phyloP scores from a whole-genome alignment of 2,888 invertebrate genomes.

The Spodoptera littoralis region DNA sequence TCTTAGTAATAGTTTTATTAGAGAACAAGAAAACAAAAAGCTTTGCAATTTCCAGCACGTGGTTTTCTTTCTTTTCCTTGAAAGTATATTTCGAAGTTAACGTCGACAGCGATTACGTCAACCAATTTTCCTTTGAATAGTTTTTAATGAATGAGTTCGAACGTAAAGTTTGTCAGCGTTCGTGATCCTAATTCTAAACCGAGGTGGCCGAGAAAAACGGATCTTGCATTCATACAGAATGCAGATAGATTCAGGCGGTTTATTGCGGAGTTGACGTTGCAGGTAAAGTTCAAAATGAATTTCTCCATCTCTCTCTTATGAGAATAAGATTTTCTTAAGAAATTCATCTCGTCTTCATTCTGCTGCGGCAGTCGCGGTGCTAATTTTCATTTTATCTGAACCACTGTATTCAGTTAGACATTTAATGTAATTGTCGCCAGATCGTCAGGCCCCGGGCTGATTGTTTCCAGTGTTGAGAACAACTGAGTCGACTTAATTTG shows the following conservation, averaged over 20 bases:
- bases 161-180: constrained; percentile 6
- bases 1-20: background rate
- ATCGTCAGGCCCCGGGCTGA: constrained; percentile 30
- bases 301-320: constrained; percentile 22
- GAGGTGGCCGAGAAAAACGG: constrained; percentile 13
- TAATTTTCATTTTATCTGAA: constrained; percentile 42
- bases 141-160: constrained; percentile 31
- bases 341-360: constrained; percentile 17
- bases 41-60: background rate
- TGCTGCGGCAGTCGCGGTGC: background rate
- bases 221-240: constrained; percentile 17
- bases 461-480: constrained; percentile 37
- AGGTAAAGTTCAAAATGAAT: constrained; percentile 35
- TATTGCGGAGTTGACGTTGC: constrained; percentile 6
- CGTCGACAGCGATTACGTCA: constrained; percentile 24
- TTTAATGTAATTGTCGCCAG: constrained; percentile 51
- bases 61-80: constrained; percentile 1
- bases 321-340: constrained; percentile 9
- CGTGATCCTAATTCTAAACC: constrained; percentile 28
- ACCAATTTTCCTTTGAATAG: constrained; percentile 18
- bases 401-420: constrained; percentile 41
- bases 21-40: background rate
- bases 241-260: constrained; percentile 16
- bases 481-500: constrained; percentile 32
- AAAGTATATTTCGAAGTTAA: constrained; percentile 8